These are phyloP conservation scores for Chymomyza procnemis DNA, from an alignment of 2,888 invertebrate species.

Conservation along the genomic window DNA sequence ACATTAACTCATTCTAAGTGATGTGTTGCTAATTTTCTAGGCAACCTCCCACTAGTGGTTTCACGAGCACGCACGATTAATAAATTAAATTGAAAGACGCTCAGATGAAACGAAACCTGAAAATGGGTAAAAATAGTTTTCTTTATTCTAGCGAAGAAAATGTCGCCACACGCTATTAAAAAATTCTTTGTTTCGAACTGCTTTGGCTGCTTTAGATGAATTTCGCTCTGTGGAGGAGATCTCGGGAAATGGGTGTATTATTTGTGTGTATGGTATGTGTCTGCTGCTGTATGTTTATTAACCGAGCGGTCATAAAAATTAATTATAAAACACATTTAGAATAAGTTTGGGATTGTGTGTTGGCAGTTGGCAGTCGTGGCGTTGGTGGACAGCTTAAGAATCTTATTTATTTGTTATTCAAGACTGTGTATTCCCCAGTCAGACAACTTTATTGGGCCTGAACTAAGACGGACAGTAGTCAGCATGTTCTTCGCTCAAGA, in stretches of 20 bases:
- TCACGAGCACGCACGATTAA: constrained; percentile 69
- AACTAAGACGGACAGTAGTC: neutral
- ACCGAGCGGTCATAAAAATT: constrained; percentile 68
- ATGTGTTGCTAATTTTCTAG: constrained; percentile 15
- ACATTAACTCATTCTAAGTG: constrained; percentile 22
- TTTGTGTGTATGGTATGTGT: constrained; percentile 10
- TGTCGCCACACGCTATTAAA: constrained; percentile 72
- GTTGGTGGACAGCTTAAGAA: constrained; percentile 52
- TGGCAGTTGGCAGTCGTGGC: constrained; percentile 2
- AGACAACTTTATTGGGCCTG: neutral
- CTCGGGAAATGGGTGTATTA: neutral
- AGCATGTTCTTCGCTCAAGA: neutral
- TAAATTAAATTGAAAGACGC: constrained; percentile 73
- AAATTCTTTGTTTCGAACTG: constrained; percentile 41
- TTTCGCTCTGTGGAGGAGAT: constrained; percentile 37
- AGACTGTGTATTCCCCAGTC: constrained; percentile 30
- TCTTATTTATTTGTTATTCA: constrained; percentile 68
- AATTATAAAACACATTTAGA: constrained; percentile 65
- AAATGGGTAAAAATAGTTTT: constrained; percentile 60
- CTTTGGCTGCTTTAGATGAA: constrained; percentile 60
- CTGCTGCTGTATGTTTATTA: constrained; percentile 60
- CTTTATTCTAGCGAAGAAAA: constrained; percentile 57
- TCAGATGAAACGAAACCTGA: constrained; percentile 37
- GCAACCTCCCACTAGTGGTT: constrained; percentile 55
- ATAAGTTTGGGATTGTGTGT: neutral